phyloP scores from a whole-genome alignment of 2,888 invertebrate species.

The Torymus tubicola region DNA sequence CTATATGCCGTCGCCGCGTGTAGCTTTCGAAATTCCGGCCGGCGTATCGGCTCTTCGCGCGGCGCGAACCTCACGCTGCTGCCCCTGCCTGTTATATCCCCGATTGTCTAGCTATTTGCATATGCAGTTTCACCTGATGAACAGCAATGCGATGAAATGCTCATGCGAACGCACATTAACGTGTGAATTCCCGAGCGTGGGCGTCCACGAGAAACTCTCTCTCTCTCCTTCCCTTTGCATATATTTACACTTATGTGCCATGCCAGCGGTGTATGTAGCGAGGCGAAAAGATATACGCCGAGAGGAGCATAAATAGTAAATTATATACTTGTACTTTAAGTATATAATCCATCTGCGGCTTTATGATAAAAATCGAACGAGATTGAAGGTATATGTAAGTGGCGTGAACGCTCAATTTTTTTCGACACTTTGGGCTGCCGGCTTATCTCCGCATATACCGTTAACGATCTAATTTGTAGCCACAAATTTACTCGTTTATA shows the following conservation, averaged over 20 bases:
- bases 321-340: no score
- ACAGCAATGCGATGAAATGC: slow-evolving; percentile 62
- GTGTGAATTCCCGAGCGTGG: slow-evolving; percentile 29
- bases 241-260: not conserved
- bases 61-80: slow-evolving; percentile 42
- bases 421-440: no score
- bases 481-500: no score
- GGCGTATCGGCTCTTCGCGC: slow-evolving; percentile 53
- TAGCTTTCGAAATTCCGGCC: slow-evolving; percentile 63
- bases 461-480: no score
- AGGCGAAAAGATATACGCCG: no score
- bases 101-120: slow-evolving; percentile 64
- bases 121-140: slow-evolving; percentile 64
- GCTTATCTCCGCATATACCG: no score
- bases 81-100: slow-evolving; percentile 61
- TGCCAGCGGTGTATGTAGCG: no score
- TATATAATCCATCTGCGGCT: no score
- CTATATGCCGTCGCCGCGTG: slow-evolving; percentile 12
- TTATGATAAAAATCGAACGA: no score
- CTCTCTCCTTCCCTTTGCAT: not conserved
- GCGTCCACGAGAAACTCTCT: not conserved
- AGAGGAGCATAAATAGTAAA: no score
- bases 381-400: no score
- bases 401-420: no score
- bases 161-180: slow-evolving; percentile 52